Conservation (phyloP, 2,113 vertebrate species). For the Hippocampus mohnikei region DNA sequence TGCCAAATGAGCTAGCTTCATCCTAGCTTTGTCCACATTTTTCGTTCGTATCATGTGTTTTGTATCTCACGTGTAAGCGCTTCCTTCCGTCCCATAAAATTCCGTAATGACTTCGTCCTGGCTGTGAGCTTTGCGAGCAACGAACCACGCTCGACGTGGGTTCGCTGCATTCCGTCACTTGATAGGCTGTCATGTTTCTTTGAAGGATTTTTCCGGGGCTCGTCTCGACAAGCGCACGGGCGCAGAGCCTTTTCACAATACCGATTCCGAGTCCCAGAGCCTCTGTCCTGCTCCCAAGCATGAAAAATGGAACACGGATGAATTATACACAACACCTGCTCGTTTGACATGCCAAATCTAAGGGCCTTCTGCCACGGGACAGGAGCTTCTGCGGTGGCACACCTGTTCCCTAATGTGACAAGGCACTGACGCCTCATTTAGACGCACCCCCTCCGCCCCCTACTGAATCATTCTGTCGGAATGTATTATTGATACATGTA, state of each 20-base stretch:
- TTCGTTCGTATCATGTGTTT: no score
- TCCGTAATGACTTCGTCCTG: no score
- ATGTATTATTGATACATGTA: constrained; percentile 66
- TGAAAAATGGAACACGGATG: constrained; percentile 73
- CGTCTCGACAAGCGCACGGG: constrained; percentile 22
- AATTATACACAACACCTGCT: constrained; percentile 77
- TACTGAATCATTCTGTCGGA: constrained; percentile 47
- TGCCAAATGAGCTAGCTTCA: no score
- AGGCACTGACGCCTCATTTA: constrained; percentile 56
- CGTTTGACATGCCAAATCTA: constrained; percentile 68
- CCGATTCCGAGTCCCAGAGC: constrained; percentile 26
- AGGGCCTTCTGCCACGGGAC: constrained; percentile 37
- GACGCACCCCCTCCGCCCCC: constrained; percentile 6
- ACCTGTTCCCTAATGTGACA: constrained; percentile 68
- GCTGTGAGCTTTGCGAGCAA: no score
- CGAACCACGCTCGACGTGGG: no score
- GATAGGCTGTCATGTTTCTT: neutral
- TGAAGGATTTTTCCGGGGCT: neutral
- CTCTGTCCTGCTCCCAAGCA: constrained; percentile 38
- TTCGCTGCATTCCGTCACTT: neutral
- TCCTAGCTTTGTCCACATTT: no score
- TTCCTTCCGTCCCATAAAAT: no score
- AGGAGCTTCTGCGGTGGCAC: constrained; percentile 45
- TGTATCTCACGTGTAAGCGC: no score
- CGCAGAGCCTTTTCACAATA: constrained; percentile 31